phyloP scores from a whole-genome alignment of 2,797 vertebrate species.

The Florisuga fusca region DNA sequence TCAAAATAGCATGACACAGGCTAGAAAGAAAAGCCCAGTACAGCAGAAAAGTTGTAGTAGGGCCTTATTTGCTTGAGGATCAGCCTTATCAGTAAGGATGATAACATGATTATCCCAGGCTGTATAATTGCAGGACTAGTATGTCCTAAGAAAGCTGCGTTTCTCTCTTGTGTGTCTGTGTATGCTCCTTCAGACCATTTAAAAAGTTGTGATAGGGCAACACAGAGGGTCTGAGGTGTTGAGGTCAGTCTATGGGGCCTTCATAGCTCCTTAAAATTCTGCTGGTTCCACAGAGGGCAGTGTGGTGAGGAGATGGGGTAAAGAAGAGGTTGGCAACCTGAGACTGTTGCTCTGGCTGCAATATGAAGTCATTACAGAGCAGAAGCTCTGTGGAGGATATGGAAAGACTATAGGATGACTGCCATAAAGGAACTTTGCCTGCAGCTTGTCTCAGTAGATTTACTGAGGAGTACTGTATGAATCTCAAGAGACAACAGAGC shows the following conservation, averaged over 20 bases:
- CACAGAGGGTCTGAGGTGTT: neutral
- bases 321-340: neutral
- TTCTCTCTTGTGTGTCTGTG: neutral
- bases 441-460: neutral
- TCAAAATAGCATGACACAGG: neutral
- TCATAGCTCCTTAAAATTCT: neutral
- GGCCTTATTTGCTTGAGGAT: neutral
- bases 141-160: neutral
- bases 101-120: neutral
- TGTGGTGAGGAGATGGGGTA: neutral
- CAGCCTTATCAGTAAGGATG: neutral
- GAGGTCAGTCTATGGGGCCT: neutral
- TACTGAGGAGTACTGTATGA: neutral
- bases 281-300: neutral
- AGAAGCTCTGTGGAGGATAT: neutral
- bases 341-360: neutral
- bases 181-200: neutral
- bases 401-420: neutral
- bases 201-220: neutral
- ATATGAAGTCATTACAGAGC: neutral
- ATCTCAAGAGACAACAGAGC: neutral
- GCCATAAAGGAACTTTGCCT: neutral
- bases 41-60: fast-evolving
- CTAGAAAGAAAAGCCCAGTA: neutral
- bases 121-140: neutral